Base-by-base conservation (phyloP, 2,888 invertebrate species). In the Cactoblastis cactorum region DNA sequence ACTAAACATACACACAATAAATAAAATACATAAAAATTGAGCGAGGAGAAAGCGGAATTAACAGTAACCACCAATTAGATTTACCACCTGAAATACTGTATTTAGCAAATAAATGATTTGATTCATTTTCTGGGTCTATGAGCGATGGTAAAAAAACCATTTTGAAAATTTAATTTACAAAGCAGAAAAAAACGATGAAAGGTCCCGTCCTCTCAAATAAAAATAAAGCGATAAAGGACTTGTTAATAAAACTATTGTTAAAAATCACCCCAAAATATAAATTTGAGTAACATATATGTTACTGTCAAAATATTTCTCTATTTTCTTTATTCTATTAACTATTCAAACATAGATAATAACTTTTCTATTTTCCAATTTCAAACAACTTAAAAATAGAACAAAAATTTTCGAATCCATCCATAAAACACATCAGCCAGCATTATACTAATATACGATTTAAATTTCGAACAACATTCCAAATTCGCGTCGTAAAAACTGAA, bases 401-500 rank as follows among this genome's bases (percentile, higher is more conserved):
- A 6, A 28, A 2, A 28, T 9, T n/a, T 4, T 28, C 28, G 1
- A 28, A 28, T 28, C 5, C 9, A 28, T 9, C 28, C 28, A 6
- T 28, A 28, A 28, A 1, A 28, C 5, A 28, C 28, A 28, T 9
- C 28, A 28, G n/a, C n/a, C n/a, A n/a, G n/a, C n/a, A n/a, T n/a
- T n/a, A n/a, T 8, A 28, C 5, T 32, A 33, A 51, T 14, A 37
- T 18, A 24, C 52, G 22, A 53, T 37, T 34, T 1, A 12, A 12
- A 32, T 46, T 33, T 24, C 39, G 12, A 9, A 3, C 11, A 12
- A 12, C 22, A 22, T n/a, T n/a, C 15, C 15, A 8, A 43, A 43
- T 28, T 24, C 24, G 24, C 14, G n/a, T 38, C 41, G 24, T 43
- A 28, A 35, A n/a, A 37, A 22, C 24, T 35, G 45, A 46, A 39